These are phyloP conservation scores for Solenodon paradoxus DNA, from an alignment of 2,113 vertebrate species.

Conservation along the genomic window DNA sequence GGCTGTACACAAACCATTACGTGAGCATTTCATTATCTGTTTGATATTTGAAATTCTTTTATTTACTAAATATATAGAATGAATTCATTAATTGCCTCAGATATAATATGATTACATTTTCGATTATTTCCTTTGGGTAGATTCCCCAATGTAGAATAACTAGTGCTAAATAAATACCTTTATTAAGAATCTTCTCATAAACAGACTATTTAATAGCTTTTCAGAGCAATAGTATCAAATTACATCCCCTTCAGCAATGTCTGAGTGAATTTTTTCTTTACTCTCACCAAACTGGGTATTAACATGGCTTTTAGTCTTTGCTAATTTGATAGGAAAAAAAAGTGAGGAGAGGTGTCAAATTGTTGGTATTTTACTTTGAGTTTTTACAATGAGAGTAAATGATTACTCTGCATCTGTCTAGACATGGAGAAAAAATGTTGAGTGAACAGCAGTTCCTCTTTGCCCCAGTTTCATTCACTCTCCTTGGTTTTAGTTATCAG, in stretches of 20 bases:
- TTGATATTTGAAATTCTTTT: background rate
- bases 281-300: background rate
- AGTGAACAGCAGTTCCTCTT: background rate
- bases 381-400: background rate
- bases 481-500: no score
- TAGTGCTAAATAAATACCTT: background rate
- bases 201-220: background rate
- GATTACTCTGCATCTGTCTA: background rate
- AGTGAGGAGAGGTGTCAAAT: background rate
- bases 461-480: background rate
- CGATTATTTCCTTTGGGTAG: conserved; percentile 2
- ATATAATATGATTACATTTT: background rate
- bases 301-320: background rate
- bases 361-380: background rate
- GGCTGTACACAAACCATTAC: background rate
- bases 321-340: background rate
- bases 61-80: background rate
- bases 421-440: fast-evolving
- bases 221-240: background rate
- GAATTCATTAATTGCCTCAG: background rate
- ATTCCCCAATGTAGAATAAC: background rate
- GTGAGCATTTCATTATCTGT: background rate
- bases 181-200: background rate
- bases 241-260: background rate
- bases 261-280: background rate